Percentiles rank a stretch among this genome's conserved stretches.
phyloP scores from a whole-genome alignment of 1,140 invertebrate genomes.

The Idris sp. region DNA sequence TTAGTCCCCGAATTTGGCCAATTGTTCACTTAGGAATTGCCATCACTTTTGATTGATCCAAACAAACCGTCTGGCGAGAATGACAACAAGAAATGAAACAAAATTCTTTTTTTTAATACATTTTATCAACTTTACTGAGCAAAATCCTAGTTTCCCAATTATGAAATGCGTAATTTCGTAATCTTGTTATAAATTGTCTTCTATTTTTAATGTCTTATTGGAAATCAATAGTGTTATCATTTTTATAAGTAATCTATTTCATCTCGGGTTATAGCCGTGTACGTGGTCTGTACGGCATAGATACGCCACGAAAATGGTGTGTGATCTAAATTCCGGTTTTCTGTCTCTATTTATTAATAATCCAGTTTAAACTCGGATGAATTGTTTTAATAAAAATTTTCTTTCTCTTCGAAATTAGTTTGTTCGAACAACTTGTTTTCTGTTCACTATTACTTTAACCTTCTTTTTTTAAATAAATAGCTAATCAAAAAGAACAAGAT shows the following conservation, averaged over 20 bases:
- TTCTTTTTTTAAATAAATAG: no score
- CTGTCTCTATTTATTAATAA: no score
- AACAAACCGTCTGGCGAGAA: not conserved
- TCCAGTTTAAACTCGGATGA: no score
- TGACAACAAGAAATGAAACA: not conserved
- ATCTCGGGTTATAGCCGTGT: no score
- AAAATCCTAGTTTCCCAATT: slow-evolving; percentile 28
- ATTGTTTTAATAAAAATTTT: no score
- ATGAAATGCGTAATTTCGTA: slow-evolving; percentile 14
- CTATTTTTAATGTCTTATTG: slow-evolving; percentile 21
- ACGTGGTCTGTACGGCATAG: no score
- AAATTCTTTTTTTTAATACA: not conserved
- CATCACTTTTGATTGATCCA: slow-evolving; percentile 8
- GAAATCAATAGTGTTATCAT: slow-evolving; percentile 21
- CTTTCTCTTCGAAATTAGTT: no score
- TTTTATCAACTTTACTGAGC: not conserved
- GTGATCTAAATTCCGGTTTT: no score
- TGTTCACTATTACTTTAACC: no score
- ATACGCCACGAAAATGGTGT: no score
- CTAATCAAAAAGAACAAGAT: no score
- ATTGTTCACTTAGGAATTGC: slow-evolving; percentile 17
- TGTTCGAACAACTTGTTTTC: no score
- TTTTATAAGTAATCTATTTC: slow-evolving; percentile 29
- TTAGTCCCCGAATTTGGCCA: slow-evolving; percentile 34
- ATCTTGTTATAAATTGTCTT: slow-evolving; percentile 3